phyloP scores from a whole-genome alignment of 2,888 invertebrate genomes.

The Hololepta plana region DNA sequence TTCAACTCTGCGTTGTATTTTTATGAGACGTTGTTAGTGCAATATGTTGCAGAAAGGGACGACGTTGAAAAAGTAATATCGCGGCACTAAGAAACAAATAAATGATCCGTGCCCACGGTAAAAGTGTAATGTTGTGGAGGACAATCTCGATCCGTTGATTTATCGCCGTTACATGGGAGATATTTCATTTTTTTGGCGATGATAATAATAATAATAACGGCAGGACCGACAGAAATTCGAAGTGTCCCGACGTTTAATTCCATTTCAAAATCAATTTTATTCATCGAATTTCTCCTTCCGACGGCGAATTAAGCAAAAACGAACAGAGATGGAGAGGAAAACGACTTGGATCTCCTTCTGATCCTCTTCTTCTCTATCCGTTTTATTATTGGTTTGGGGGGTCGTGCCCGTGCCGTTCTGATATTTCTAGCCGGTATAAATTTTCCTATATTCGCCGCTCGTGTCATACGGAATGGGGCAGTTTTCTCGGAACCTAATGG shows the following conservation, averaged over 20 bases:
- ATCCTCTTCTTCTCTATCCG: slow-evolving; percentile 20
- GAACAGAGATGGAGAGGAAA: not conserved
- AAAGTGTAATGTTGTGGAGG: slow-evolving; percentile 4
- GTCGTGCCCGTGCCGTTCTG: slow-evolving; percentile 9
- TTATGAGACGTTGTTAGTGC: slow-evolving; percentile 16
- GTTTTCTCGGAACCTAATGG: slow-evolving; percentile 41
- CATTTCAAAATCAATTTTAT: no score
- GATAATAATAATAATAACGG: slow-evolving; percentile 7
- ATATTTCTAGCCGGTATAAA: slow-evolving; percentile 32
- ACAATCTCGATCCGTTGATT: slow-evolving; percentile 7
- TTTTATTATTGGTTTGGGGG: no score
- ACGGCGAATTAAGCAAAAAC: no score
- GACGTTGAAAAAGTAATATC: slow-evolving; percentile 16
- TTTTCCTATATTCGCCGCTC: slow-evolving; percentile 39
- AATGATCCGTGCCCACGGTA: slow-evolving; percentile 11
- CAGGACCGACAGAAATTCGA: not conserved
- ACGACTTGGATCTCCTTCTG: slow-evolving; percentile 9
- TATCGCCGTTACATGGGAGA: slow-evolving; percentile 9
- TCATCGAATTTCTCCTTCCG: no score
- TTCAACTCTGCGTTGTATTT: slow-evolving; percentile 15
- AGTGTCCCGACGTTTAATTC: no score
- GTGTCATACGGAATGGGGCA: slow-evolving; percentile 41
- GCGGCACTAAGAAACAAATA: slow-evolving; percentile 17
- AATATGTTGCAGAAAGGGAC: slow-evolving; percentile 14
- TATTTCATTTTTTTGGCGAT: no score